Evolutionary conservation across 2,113 vertebrate genomes (phyloP).

Genomic region (Alces alces): DNA sequence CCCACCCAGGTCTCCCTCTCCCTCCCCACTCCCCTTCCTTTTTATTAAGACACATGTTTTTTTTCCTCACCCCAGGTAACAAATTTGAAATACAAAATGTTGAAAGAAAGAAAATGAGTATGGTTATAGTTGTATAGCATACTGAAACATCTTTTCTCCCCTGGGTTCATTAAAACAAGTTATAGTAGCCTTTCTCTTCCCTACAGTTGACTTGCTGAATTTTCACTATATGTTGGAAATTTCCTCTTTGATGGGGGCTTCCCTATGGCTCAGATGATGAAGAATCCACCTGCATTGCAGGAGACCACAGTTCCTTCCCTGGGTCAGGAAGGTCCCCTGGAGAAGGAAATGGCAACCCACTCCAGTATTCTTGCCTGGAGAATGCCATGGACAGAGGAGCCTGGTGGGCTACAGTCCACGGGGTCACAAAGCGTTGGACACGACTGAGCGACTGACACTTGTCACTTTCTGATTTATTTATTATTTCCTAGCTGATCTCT

Average conservation of each 20-base stretch:
- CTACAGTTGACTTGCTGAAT: not conserved
- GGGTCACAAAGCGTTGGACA: not conserved
- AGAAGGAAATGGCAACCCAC: not conserved
- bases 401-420: not conserved
- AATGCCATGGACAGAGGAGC: not conserved
- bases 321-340: not conserved
- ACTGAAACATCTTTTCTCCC: not conserved
- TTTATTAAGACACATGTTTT: not conserved
- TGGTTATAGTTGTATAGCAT: not conserved
- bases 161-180: not conserved
- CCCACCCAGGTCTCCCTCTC: rapidly evolving
- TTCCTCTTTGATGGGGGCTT: not conserved
- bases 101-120: not conserved
- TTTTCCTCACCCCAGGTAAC: not conserved
- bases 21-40: too few species aligned
- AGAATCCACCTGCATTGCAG: not conserved
- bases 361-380: not conserved
- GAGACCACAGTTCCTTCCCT: not conserved
- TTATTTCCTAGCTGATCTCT: not conserved
- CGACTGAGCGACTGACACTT: not conserved
- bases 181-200: not conserved
- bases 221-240: not conserved
- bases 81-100: not conserved
- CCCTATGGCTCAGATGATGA: not conserved
- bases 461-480: not conserved